Base-by-base conservation (phyloP, 2,888 invertebrate species). In the Geotrupes spiniger region DNA sequence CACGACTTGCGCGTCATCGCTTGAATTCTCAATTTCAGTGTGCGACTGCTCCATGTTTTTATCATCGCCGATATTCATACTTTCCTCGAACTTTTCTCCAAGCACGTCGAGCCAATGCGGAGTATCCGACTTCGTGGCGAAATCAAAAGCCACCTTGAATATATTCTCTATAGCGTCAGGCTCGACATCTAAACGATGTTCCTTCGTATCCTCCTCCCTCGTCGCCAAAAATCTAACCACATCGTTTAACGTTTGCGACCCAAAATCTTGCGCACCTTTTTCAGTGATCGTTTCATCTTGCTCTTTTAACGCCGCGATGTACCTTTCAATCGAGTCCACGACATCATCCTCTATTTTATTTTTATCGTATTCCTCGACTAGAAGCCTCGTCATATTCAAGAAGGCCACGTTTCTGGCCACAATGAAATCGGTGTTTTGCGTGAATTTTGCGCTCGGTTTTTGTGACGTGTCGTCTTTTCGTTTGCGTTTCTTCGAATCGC, bases 371-470 rank as follows among this genome's bases (percentile, higher is more conserved):
- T 47, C 41, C 29, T 51, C 54, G 26, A 50, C 44, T 28, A 64
- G 43, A 28, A 64, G 44, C 42, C 57, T 65, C 8, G 66, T 60
- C 31, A 66, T 56, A 44, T 58, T 61, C 16, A 68, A 56, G n/a
- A 71, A 46, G 10, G 68, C 67, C 47, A 63, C 57, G 50, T 72
- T 72, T 62, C 64, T 71, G 4, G 42, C 4, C 17, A 46, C 42
- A 3, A 54, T 46, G 25, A 17, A 17, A 11, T 33, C 33, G 5
- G 9, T 8, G 3, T 29, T 29, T 29, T 29, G 2, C 21, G n/a
- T 40, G 6, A 21, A 4, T 3, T 21, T 21, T 21, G 6, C 6
- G 6, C 21, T 21, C 6, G 21, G 3, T 6, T 21, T 21, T 21
- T 21, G 4, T 4, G 3, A 21, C 21, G 21, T 42, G 12, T 33